These are phyloP conservation scores for Troides helena DNA, from an alignment of 2,888 invertebrate species.

Conservation along the genomic window DNA sequence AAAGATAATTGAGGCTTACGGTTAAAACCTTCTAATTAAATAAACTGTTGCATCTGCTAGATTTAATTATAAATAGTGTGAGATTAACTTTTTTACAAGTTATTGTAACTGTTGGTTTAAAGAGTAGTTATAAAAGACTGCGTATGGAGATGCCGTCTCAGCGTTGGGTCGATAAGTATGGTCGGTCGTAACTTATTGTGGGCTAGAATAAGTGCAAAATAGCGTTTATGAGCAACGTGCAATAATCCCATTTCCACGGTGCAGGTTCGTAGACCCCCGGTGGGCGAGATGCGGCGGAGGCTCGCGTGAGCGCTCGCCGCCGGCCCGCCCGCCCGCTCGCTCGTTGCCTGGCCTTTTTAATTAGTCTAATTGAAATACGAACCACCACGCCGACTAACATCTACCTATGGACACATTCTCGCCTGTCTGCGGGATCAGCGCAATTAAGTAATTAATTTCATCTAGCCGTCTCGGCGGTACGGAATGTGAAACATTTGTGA, in stretches of 20 bases:
- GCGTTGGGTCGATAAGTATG: slow-evolving; percentile 33
- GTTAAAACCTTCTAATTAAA: neutral
- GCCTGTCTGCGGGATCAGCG: slow-evolving; percentile 30
- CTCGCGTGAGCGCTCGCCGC: slow-evolving; percentile 56
- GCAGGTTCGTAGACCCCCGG: slow-evolving; percentile 65
- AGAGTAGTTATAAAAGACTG: slow-evolving; percentile 14
- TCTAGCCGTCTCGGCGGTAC: neutral
- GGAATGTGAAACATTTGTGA: slow-evolving; percentile 8
- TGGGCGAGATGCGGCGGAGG: slow-evolving; percentile 36
- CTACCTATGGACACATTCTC: slow-evolving; percentile 38
- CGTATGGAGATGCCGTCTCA: slow-evolving; percentile 33
- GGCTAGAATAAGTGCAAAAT: slow-evolving; percentile 61
- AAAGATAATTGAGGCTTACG: neutral
- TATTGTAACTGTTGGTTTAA: neutral
- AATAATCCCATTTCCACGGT: slow-evolving; percentile 75
- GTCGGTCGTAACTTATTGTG: slow-evolving; percentile 42
- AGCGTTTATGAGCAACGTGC: slow-evolving; percentile 63
- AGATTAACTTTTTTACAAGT: neutral
- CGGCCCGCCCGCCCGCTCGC: slow-evolving; percentile 42
- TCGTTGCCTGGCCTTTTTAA: slow-evolving; percentile 47
- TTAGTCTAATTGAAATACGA: slow-evolving; percentile 67
- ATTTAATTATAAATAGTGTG: neutral
- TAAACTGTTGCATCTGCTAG: too few species aligned
- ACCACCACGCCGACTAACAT: slow-evolving; percentile 41
- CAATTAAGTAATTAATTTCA: slow-evolving; percentile 29